Evolutionary conservation across 2,888 invertebrate species (phyloP).

Genomic region (Agrenia bidenticulata): DNA sequence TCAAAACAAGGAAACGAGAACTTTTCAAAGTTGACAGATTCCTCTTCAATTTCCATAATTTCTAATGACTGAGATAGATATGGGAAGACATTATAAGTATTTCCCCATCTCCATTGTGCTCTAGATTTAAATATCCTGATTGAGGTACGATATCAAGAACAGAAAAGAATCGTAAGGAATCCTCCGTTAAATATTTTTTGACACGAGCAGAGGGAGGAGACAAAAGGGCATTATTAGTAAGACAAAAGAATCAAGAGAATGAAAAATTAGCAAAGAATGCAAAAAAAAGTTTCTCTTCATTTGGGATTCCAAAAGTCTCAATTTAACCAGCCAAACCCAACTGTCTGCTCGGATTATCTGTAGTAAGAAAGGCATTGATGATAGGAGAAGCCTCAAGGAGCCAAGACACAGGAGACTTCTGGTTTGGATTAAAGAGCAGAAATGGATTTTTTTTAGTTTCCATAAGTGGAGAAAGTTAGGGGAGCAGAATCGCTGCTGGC

Average conservation of each 20-base stretch:
- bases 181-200: conserved; percentile 4
- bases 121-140: conserved; percentile 34
- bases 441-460: too few relatives aligned
- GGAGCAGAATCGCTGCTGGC: too few relatives aligned
- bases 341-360: too few relatives aligned
- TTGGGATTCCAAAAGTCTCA: too few relatives aligned
- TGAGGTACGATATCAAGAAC: conserved; percentile 26
- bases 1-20: background rate
- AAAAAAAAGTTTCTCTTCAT: conserved; percentile 17
- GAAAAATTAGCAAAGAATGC: conserved; percentile 46
- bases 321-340: too few relatives aligned
- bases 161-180: conserved; percentile 7
- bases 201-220: conserved; percentile 21
- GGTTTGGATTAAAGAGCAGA: too few relatives aligned
- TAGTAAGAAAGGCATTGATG: too few relatives aligned
- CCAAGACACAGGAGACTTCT: too few relatives aligned
- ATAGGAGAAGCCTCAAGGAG: too few relatives aligned
- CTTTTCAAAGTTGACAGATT: background rate
- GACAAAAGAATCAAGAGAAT: conserved; percentile 22
- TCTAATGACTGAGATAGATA: background rate
- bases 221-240: conserved; percentile 4
- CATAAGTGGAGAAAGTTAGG: too few relatives aligned
- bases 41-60: conserved; percentile 3
- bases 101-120: conserved; percentile 6
- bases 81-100: too few relatives aligned